These are phyloP conservation scores for Naso thynnoides DNA, from an alignment of 2,797 vertebrate genomes.

Conservation along the genomic window DNA sequence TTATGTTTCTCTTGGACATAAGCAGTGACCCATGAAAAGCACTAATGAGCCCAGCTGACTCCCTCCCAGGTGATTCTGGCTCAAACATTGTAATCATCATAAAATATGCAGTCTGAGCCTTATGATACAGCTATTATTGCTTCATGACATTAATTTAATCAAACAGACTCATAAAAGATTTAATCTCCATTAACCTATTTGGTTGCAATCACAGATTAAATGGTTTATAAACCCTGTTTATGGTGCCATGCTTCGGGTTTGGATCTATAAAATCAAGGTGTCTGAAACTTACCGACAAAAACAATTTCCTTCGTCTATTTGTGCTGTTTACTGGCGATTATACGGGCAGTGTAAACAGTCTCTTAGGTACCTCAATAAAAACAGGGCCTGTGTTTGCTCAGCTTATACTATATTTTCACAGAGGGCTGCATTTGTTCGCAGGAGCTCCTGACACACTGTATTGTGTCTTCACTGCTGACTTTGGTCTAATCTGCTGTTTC, in stretches of 20 bases:
- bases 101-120: background rate
- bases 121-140: background rate
- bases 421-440: slow-evolving; percentile 14
- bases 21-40: background rate
- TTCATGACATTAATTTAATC: slow-evolving; percentile 36
- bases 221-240: slow-evolving; percentile 69
- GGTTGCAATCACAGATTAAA: slow-evolving; percentile 66
- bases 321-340: slow-evolving; percentile 64
- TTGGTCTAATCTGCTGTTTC: slow-evolving; percentile 7
- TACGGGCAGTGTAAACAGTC: slow-evolving; percentile 64
- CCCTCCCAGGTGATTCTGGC: background rate
- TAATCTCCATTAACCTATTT: slow-evolving; percentile 47
- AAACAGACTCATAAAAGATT: slow-evolving; percentile 48
- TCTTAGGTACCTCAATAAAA: slow-evolving; percentile 67
- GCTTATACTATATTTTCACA: slow-evolving; percentile 25
- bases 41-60: background rate
- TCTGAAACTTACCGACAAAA: slow-evolving; percentile 61
- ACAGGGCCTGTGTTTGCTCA: slow-evolving; percentile 44
- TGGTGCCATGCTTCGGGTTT: slow-evolving; percentile 46
- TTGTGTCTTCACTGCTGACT: slow-evolving; percentile 32
- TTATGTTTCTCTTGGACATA: background rate
- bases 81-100: background rate
- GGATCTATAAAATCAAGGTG: slow-evolving; percentile 73
- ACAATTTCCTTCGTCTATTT: slow-evolving; percentile 56
- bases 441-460: slow-evolving; percentile 1